Base-by-base conservation (phyloP, 2,888 invertebrate species). In the Leptopilina myrica region DNA sequence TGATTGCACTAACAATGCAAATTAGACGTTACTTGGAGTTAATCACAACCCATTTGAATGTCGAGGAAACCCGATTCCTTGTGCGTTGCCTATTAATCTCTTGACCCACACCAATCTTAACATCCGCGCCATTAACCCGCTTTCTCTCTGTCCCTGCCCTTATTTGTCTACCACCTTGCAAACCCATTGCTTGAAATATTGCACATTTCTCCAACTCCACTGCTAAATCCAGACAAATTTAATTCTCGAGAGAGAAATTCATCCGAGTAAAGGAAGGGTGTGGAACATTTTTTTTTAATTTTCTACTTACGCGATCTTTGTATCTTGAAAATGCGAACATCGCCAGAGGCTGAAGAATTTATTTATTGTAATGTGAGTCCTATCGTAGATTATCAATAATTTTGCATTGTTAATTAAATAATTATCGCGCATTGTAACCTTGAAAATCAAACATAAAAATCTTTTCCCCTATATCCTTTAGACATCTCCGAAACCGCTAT, bases 51-150 rank as follows among this genome's bases (percentile, higher is more conserved):
- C 53, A 14, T 49, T 69, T 53, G 53, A 26, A 46, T 49, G 49
- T 26, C 49, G 49, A 69, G 69, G 69, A 69, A 69, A 69, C 49
- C 49, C 69, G 49, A 49, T 49, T 69, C 69, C 49, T 69, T 53
- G 69, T 53, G 69, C 49, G 26, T 69, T 49, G 53, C 20, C 69
- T 69, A 69, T 69, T 69, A 69, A 69, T 69, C 69, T 69, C 69
- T 69, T 69, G 69, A 69, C 69, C 69, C 69, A 33, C 33, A 33
- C 53, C 67, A 26, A 67, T 49, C 67, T 49, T 67, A 67, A 46
- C 67, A 67, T 67, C 67, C 67, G 14, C 49, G 49, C 67, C 26
- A 26, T 67, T 67, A 67, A 67, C 67, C 49, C 49, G 67, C 67
- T 20, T 46, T 67, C 69, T 53, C 14, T 4, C 15, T 53, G 69